These are phyloP conservation scores for Coelinius sp. DNA, from an alignment of 2,888 invertebrate genomes.

Conservation along the genomic window DNA sequence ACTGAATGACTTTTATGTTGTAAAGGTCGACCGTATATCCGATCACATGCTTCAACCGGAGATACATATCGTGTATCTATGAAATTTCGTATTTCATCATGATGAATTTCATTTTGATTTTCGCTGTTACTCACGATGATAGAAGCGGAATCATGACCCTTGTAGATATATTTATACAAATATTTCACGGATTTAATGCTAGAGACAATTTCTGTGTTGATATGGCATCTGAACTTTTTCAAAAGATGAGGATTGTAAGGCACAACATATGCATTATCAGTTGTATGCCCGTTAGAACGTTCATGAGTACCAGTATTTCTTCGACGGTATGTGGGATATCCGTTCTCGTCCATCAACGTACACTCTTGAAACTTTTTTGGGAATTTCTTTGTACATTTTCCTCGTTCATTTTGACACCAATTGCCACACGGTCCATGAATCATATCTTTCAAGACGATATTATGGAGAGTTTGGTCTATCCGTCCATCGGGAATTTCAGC, in stretches of 20 bases:
- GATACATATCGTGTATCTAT: slow-evolving; percentile 43
- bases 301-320: background rate
- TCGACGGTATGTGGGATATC: slow-evolving; percentile 1
- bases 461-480: too few relatives aligned
- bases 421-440: too few relatives aligned
- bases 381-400: too few relatives aligned
- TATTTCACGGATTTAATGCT: background rate
- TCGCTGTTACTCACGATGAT: background rate
- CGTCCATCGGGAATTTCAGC: background rate
- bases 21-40: too few relatives aligned
- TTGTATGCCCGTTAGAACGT: background rate
- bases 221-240: background rate
- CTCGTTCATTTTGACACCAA: too few relatives aligned
- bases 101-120: background rate
- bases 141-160: background rate
- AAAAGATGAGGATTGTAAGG: background rate
- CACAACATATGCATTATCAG: slow-evolving; percentile 1
- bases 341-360: background rate
- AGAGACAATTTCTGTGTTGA: background rate
- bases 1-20: slow-evolving; percentile 9
- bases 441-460: too few relatives aligned
- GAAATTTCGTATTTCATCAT: slow-evolving; percentile 29
- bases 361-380: too few relatives aligned
- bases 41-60: slow-evolving; percentile 45
- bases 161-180: background rate